These are phyloP conservation scores for Sternotherus odoratus DNA, from an alignment of 2,797 vertebrate genomes.

Conservation along the genomic window DNA sequence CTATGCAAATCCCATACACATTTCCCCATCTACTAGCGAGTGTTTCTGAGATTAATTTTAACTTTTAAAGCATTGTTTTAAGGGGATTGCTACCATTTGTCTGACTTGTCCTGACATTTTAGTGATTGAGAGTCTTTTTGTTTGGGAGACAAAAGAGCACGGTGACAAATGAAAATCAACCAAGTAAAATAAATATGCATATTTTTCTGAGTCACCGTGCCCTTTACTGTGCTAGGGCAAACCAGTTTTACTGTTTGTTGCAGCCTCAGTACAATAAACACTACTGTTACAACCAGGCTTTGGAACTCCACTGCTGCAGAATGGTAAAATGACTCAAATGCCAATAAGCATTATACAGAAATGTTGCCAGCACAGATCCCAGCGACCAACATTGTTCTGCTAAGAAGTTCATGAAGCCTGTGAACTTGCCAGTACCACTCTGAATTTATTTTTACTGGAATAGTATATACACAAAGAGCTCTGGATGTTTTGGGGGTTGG, in stretches of 20 bases:
- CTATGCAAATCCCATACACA: not conserved
- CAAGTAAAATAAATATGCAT: constrained; percentile 54
- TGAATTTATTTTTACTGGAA: constrained; percentile 25
- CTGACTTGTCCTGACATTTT: constrained; percentile 72
- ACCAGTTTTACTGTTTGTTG: constrained; percentile 57
- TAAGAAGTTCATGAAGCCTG: not conserved
- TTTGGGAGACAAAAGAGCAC: constrained; percentile 45
- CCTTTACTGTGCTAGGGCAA: constrained; percentile 61
- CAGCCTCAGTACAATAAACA: constrained; percentile 61
- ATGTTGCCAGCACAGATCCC: constrained; percentile 33
- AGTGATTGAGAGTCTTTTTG: constrained; percentile 57
- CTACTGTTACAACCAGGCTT: constrained; percentile 46
- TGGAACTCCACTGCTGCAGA: constrained; percentile 56
- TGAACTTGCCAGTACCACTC: constrained; percentile 13
- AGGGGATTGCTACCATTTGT: constrained; percentile 47
- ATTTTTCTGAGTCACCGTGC: constrained; percentile 68
- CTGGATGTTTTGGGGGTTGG: too few species aligned
- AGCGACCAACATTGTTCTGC: constrained; percentile 42
- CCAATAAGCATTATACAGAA: constrained; percentile 30
- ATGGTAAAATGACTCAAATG: constrained; percentile 57
- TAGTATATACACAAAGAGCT: not conserved
- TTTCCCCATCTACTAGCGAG: constrained; percentile 16
- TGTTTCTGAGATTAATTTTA: constrained; percentile 51
- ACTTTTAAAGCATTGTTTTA: constrained; percentile 57
- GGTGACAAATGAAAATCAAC: constrained; percentile 62